Conservation (phyloP, 2,888 invertebrate genomes). For the Linnaemya vulpina region DNA sequence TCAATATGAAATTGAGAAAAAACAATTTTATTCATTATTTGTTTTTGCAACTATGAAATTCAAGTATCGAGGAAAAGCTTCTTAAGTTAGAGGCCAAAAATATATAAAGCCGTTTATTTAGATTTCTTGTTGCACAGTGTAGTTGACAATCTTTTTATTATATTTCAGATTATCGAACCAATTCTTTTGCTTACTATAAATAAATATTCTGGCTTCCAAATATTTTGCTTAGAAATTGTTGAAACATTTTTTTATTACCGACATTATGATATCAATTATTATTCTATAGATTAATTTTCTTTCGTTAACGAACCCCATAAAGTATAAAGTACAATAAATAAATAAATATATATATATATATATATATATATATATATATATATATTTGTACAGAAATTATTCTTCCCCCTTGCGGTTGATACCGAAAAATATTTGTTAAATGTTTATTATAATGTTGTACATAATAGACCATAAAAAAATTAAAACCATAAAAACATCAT, state of each 20-base stretch:
- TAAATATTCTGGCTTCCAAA: not conserved
- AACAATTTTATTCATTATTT: too few relatives aligned
- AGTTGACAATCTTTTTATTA: too few relatives aligned
- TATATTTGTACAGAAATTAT: constrained; percentile 19
- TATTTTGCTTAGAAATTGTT: constrained; percentile 21
- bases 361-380: too few relatives aligned
- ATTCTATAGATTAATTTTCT: constrained; percentile 56
- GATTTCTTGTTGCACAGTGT: too few relatives aligned
- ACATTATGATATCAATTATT: constrained; percentile 51
- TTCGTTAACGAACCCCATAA: constrained; percentile 19
- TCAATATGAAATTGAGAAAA: too few relatives aligned
- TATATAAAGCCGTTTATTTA: too few relatives aligned
- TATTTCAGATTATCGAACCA: too few relatives aligned
- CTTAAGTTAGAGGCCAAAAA: too few relatives aligned
- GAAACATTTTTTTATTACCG: constrained; percentile 45
- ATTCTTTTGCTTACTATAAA: too few relatives aligned
- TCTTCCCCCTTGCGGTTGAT: constrained; percentile 55
- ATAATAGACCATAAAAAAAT: constrained; percentile 74
- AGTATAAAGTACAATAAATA: constrained; percentile 10
- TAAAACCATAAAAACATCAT: constrained; percentile 72
- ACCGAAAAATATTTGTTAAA: constrained; percentile 68
- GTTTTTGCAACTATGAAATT: too few relatives aligned
- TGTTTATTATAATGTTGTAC: constrained; percentile 76
- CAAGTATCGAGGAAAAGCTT: too few relatives aligned
- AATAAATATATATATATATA: too few relatives aligned